phyloP scores from a whole-genome alignment of 1,140 invertebrate genomes.

The Marisa cornuarietis region DNA sequence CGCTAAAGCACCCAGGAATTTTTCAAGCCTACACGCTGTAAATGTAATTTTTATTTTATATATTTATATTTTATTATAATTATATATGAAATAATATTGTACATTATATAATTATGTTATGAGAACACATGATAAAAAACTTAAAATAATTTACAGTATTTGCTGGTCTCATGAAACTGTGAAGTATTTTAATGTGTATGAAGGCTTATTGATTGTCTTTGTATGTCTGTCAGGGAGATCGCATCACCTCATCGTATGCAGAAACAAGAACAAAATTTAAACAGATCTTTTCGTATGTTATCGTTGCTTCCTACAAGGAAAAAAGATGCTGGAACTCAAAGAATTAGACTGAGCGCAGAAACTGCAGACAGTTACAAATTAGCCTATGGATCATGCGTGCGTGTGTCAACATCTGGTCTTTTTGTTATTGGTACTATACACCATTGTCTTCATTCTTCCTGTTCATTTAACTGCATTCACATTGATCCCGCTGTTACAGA shows the following conservation, averaged over 20 bases:
- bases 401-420: not conserved
- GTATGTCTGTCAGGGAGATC: not conserved
- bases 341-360: constrained; percentile 8
- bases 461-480: constrained; percentile 1
- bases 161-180: too few relatives aligned
- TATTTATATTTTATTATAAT: too few relatives aligned
- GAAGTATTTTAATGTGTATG: not conserved
- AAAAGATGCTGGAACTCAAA: not conserved
- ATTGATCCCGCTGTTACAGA: constrained; percentile 15
- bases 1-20: too few relatives aligned
- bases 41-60: too few relatives aligned
- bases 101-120: too few relatives aligned
- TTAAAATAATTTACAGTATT: not conserved
- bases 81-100: too few relatives aligned
- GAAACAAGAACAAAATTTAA: too few relatives aligned
- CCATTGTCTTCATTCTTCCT: not conserved
- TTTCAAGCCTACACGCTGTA: too few relatives aligned
- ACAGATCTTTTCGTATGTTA: too few relatives aligned
- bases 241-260: too few relatives aligned
- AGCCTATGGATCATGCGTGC: not conserved
- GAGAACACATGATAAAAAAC: not conserved
- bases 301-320: not conserved
- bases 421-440: not conserved
- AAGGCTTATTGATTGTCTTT: not conserved
- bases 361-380: not conserved